These are phyloP conservation scores for Porites rus DNA, from an alignment of 92 coral and sea anemone genomes.

Conservation along the genomic window DNA sequence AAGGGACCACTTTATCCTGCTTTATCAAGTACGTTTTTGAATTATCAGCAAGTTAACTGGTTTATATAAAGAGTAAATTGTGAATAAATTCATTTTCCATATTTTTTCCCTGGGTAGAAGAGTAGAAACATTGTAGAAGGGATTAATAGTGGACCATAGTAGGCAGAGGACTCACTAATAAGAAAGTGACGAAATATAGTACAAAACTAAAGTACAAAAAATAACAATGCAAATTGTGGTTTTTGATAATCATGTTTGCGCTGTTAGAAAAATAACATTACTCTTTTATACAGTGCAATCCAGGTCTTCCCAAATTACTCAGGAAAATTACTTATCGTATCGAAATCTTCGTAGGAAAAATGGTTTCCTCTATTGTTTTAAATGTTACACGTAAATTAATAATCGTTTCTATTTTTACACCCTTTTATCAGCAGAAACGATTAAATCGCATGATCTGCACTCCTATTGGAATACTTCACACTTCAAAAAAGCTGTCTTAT, in stretches of 20 bases:
- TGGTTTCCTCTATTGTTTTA: constrained; percentile 16
- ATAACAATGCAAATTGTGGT: too few species aligned
- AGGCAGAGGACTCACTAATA: too few species aligned
- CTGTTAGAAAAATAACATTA: too few species aligned
- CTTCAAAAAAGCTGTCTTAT: constrained; percentile 26
- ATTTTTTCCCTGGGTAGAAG: not conserved
- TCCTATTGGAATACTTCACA: constrained; percentile 31
- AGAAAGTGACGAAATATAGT: too few species aligned
- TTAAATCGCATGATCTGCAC: constrained; percentile 28
- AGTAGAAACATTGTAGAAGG: too few species aligned
- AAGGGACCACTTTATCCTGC: not conserved
- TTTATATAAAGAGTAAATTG: not conserved
- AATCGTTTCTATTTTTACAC: constrained; percentile 8
- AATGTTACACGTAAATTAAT: constrained; percentile 7
- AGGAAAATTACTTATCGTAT: constrained; percentile 3
- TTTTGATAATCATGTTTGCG: too few species aligned
- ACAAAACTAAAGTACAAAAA: too few species aligned
- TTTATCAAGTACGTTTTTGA: not conserved
- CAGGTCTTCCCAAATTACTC: too few species aligned
- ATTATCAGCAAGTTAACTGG: constrained; percentile 14
- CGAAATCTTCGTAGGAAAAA: constrained; percentile 1
- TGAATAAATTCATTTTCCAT: not conserved
- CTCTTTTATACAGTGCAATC: too few species aligned
- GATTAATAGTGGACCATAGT: too few species aligned
- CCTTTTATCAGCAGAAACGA: constrained; percentile 21